Base-by-base conservation (phyloP, 2,888 invertebrate genomes). In the Nesidiocoris tenuis region DNA sequence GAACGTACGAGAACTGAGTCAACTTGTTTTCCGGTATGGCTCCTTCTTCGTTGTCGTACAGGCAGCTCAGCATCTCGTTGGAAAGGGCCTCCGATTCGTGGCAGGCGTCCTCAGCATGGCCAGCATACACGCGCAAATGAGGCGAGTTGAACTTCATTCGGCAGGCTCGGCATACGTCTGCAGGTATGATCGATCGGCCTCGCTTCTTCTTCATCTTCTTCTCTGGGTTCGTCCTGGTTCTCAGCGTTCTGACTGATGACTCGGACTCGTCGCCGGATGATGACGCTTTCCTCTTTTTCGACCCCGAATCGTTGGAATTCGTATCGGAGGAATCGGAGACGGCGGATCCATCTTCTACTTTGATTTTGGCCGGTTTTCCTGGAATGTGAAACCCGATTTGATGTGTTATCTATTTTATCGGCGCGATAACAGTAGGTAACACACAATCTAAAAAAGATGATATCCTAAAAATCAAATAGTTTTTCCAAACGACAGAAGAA, bases 31-130 rank as follows among this genome's bases (percentile, higher is more conserved):
- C 87, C 0, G 90, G 89, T 63, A 86, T 81, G 12, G 39, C 39
- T 75, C 80, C 81, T 17, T 84, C 84, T 81, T 89, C 89, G 64
- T 88, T 86, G 81, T 91, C 92, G 79, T 89, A 90, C 80, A 91
- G 90, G 76, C 93, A 83, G 18, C 90, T 88, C 78, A 93, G 84
- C 82, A 88, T 90, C 56, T 91, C 90, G 85, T 92, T 88, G 16
- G 90, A 91, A 77, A 93, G 85, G 19, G 91, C 90, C 78, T 92
- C 86, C 82, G 87, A 90, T 83, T 93, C 93, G 82, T 93, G 92
- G 66, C 89, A 87, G 67, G 93, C 89, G 83, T 90, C 86, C 80
- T 90, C 89, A 61, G 91, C 90, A 83, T 92, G 92, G n/a, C 93
- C 93, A 81, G 88, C 87, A 82, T 90, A 93, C 59, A 89, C 76